Base-by-base conservation (phyloP, 30 jellyfish, hydroid and myxozoan genomes). In the Turritopsis dohrnii region DNA sequence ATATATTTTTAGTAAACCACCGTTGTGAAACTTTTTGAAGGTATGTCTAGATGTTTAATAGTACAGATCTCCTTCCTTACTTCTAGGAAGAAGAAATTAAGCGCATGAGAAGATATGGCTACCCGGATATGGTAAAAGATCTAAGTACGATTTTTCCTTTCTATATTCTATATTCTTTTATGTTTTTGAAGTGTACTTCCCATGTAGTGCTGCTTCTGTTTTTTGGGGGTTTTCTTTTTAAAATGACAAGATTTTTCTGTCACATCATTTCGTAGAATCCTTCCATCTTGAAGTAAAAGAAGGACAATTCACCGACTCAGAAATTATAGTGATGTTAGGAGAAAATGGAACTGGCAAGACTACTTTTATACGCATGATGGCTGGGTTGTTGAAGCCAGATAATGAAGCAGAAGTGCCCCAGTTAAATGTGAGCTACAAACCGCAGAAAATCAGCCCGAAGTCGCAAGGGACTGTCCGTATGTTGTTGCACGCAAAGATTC, bases 291-390 rank as follows among this genome's bases (percentile, higher is more conserved):
- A 30, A 20, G 96, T 94, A 8, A 79, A 86, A 8, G 95, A 88
- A 75, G 99, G 99, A 1, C 88, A 88, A 53, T 94, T 94, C 83
- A 94, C 96, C 23, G 96, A 89, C 79, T 94, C 99, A 52, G 99
- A 94, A 71, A 94, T 94, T 54, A 81, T 94, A 54, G 99, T 94
- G 27, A 84, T 94, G 87, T 89, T 94, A 65, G 99, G 99, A 24
- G 99, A 94, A 87, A 94, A 94, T 54, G 99, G 99, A 16, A 94
- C 99, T 1, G 99, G 99, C 0, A 94, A 94, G 87, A 94, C 99
- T 0, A 94, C 99, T 8, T 94, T 94, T 84, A 94, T 94, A 54
- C 96, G 97, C 17, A 94, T 94, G 99, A 66, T 94, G 89, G 99
- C 99, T 52, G 99, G 99, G 18, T 65, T 94, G 29, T 73, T 94